A percentile compares a stretch with the other conserved stretches of the same genome.
phyloP scores from a whole-genome alignment of 2,888 invertebrate species.

The Cosmia pyralina region DNA sequence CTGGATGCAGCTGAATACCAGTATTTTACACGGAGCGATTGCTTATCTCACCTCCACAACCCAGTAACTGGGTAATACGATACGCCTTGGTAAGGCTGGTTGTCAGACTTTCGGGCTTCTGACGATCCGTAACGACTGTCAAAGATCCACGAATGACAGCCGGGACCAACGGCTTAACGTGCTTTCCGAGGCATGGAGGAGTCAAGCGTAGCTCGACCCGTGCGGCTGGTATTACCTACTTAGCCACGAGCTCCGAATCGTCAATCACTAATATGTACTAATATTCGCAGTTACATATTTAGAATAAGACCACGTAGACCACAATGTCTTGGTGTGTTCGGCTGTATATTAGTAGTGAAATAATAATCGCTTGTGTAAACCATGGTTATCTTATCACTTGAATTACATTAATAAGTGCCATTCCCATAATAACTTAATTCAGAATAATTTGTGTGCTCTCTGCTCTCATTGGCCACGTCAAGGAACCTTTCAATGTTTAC shows the following conservation, averaged over 20 bases:
- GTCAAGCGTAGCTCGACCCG: too few species aligned
- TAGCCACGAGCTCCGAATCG: too few species aligned
- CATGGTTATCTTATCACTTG: background rate
- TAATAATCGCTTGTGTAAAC: background rate
- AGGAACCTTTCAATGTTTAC: too few species aligned
- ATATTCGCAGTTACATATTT: background rate
- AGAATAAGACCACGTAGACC: background rate
- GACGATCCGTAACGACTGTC: too few species aligned
- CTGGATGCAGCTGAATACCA: too few species aligned
- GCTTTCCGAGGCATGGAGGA: too few species aligned
- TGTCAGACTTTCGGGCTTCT: background rate
- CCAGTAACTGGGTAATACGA: background rate
- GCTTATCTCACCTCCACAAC: background rate
- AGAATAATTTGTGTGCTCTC: background rate
- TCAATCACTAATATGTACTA: background rate
- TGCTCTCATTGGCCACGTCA: background rate
- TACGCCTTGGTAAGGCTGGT: too few species aligned
- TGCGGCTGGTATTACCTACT: too few species aligned
- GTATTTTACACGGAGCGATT: background rate
- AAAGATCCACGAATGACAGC: too few species aligned
- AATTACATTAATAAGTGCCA: background rate
- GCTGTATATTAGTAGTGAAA: background rate
- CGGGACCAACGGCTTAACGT: too few species aligned
- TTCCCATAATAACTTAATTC: background rate
- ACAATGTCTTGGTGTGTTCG: background rate